phyloP scores from a whole-genome alignment of 2,113 vertebrate species.

The Stigmatopora nigra region DNA sequence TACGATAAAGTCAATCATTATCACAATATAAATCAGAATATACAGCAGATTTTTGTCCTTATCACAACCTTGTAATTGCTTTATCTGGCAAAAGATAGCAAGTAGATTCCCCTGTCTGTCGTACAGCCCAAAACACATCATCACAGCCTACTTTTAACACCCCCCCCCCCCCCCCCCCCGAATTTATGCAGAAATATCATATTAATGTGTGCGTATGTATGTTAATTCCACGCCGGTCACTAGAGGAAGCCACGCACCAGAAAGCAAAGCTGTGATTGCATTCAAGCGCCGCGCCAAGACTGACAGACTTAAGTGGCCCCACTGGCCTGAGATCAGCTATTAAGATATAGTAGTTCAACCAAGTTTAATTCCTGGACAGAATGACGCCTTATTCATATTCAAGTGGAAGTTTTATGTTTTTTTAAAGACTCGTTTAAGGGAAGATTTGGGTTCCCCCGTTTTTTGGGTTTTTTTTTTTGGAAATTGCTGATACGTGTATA shows the following conservation, averaged over 20 bases:
- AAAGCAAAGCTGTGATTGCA: conserved; percentile 71
- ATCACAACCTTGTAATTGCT: not conserved
- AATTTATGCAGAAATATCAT: conserved; percentile 67
- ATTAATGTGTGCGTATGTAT: conserved; percentile 47
- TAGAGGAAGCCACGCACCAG: conserved; percentile 68
- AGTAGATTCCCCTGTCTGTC: not conserved
- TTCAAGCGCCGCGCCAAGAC: conserved; percentile 55
- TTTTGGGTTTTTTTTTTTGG: conserved; percentile 65
- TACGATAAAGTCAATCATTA: too few species aligned
- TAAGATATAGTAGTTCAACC: conserved; percentile 72
- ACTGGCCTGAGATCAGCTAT: conserved; percentile 72
- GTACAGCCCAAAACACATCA: not conserved
- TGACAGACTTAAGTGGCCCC: conserved; percentile 62
- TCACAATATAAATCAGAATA: too few species aligned
- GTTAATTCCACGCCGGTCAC: conserved; percentile 70
- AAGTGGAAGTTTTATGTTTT: conserved; percentile 71
- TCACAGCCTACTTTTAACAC: conserved; percentile 49
- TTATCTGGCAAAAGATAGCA: not conserved
- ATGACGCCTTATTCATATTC: conserved; percentile 67
- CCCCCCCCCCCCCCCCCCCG: conserved; percentile 47
- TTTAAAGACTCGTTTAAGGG: conserved; percentile 71
- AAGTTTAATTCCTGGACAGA: conserved; percentile 69
- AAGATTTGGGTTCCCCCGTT: conserved; percentile 66
- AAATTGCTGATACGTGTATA: conserved; percentile 66
- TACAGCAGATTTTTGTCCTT: too few species aligned